A percentile compares a stretch with the other conserved stretches of the same genome.
Evolutionary conservation across 2,797 vertebrate species (phyloP).

Genomic region (Botia almorhae): DNA sequence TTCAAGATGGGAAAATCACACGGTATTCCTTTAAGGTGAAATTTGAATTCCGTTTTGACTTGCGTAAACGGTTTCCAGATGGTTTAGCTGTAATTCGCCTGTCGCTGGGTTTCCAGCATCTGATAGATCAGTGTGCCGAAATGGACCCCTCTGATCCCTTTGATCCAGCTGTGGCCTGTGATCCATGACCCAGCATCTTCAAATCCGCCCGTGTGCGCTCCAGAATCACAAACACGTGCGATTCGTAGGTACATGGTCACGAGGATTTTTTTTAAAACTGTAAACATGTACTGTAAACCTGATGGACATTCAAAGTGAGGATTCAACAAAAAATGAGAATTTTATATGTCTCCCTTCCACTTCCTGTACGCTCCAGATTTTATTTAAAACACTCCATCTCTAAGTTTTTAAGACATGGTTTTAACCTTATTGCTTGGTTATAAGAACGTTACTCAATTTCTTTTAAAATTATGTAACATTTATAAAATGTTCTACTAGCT

Average conservation of each 20-base stretch:
- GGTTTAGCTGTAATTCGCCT: slow-evolving; percentile 54
- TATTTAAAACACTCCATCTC: too few species aligned
- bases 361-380: neutral
- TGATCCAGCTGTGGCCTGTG: slow-evolving; percentile 47
- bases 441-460: too few species aligned
- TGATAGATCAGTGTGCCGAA: slow-evolving; percentile 60
- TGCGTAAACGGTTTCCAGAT: slow-evolving; percentile 62
- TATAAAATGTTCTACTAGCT: too few species aligned
- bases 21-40: neutral
- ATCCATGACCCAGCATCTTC: slow-evolving; percentile 50
- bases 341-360: neutral
- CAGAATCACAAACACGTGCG: slow-evolving; percentile 22
- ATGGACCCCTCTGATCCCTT: slow-evolving; percentile 62
- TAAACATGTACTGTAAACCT: slow-evolving; percentile 4
- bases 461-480: too few species aligned
- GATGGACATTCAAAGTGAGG: neutral
- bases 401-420: too few species aligned
- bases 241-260: slow-evolving; percentile 36
- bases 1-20: neutral
- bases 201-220: slow-evolving; percentile 23
- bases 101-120: slow-evolving; percentile 54
- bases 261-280: neutral
- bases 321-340: neutral
- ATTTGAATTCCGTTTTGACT: slow-evolving; percentile 49
- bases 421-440: too few species aligned